Base-by-base conservation (phyloP, 2,888 invertebrate species). In the Aproaerema taeniolella region DNA sequence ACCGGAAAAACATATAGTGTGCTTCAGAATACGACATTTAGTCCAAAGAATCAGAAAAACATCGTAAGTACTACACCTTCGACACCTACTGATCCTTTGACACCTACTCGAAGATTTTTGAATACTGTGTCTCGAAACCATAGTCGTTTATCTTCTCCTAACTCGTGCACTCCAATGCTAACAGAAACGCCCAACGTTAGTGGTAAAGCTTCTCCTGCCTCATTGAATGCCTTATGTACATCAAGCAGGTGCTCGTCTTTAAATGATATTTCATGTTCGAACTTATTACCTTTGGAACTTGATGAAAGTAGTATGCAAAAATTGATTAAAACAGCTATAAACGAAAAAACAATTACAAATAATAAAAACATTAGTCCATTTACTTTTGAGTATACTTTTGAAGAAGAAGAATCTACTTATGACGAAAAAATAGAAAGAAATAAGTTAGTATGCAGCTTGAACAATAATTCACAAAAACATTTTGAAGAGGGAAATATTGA, bases 251-350 rank as follows among this genome's bases (percentile, higher is more conserved):
- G 34, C 34, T 24, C 34, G 10, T 34, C 42, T 42, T 42, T 39
- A 26, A 42, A 39, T 37, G 42, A 42, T 39, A 45, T 45, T 37
- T 45, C 42, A 31, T 42, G 35, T 35, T 42, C 39, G 12, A 24
- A 8, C 24, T 34, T 34, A 41, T 38, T 44, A 41, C 40, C 44
- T 36, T 41, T 41, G 39, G 38, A 42, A 38, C 16, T 42, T 38
- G 33, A 38, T 42, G 40, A 46, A n/a, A 41, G 31, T 25, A 37
- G 40, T 30, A 43, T 40, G 40, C 39, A 43, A 43, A 37, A 32
- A 40, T 43, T 43, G 28, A 20, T 20, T 4, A 20, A 20, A 6
- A 8, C 20, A 20, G 20, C 4, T 20, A 20, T 20, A 8, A 20
- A 6, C 4, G 5, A 20, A 20, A 20, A 20, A 6, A 8, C 4